Evolutionary conservation across 2,797 vertebrate genomes (phyloP).

Genomic region (Lateolabrax maculatus): DNA sequence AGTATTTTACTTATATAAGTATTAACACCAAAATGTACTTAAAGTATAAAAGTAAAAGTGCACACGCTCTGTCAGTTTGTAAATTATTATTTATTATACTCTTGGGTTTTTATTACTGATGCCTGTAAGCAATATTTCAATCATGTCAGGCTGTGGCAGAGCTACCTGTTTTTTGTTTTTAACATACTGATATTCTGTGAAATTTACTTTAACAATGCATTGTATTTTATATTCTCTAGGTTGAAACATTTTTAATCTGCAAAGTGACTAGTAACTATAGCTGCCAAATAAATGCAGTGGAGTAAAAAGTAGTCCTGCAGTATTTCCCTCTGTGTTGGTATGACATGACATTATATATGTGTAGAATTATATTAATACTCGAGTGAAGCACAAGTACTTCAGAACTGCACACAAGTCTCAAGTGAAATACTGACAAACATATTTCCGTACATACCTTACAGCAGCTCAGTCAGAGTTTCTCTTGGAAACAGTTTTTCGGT

Average conservation of each 20-base stretch:
- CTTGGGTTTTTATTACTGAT: background rate
- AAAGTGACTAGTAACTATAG: background rate
- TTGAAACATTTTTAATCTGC: background rate
- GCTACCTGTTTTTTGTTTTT: background rate
- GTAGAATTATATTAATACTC: background rate
- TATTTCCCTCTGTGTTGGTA: background rate
- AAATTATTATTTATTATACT: background rate
- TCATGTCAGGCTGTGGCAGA: background rate
- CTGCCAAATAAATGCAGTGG: background rate
- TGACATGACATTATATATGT: background rate
- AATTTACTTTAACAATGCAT: background rate
- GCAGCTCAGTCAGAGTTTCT: background rate
- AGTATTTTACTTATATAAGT: background rate
- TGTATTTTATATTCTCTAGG: background rate
- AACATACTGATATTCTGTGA: background rate
- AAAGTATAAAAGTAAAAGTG: background rate
- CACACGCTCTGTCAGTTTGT: background rate
- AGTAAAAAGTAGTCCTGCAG: background rate
- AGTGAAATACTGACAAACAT: too few relatives aligned
- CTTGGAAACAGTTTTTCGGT: rapidly evolving
- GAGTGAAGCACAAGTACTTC: background rate
- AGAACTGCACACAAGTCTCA: background rate
- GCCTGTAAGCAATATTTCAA: background rate
- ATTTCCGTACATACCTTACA: background rate
- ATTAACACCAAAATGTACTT: background rate